These are phyloP conservation scores for Austrofundulus limnaeus DNA, from an alignment of 2,113 vertebrate genomes.

Conservation along the genomic window DNA sequence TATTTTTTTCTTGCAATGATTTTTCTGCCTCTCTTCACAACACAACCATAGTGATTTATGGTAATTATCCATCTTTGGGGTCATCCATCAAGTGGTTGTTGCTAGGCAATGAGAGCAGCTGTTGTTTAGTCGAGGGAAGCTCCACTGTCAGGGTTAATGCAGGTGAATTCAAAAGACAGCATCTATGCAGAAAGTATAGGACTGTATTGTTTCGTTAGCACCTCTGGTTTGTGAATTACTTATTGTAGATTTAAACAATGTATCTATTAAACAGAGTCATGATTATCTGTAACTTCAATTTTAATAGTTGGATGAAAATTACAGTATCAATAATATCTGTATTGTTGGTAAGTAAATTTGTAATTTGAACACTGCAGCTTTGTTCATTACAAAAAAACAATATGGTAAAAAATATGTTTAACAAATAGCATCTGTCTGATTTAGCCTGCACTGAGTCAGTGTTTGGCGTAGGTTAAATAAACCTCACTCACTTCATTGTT, in stretches of 20 bases:
- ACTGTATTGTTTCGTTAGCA: conserved; percentile 23
- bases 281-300: background rate
- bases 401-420: conserved; percentile 32
- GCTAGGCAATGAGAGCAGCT: conserved; percentile 85
- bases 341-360: background rate
- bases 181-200: conserved; percentile 38
- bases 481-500: conserved; percentile 60
- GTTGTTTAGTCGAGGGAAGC: conserved; percentile 76
- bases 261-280: background rate
- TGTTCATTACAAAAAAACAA: background rate
- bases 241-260: conserved; percentile 1
- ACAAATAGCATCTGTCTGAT: conserved; percentile 48
- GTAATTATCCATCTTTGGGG: conserved; percentile 86
- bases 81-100: conserved; percentile 86
- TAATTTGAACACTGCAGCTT: background rate
- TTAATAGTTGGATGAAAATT: too few species aligned
- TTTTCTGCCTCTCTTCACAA: conserved; percentile 73
- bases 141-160: conserved; percentile 72
- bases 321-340: too few species aligned
- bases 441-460: conserved; percentile 44
- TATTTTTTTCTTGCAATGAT: conserved; percentile 64
- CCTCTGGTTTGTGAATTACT: conserved; percentile 13
- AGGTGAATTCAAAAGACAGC: conserved; percentile 76
- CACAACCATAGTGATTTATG: conserved; percentile 83
- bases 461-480: conserved; percentile 47